Percentiles rank a stretch among this genome's conserved stretches.
phyloP scores from a whole-genome alignment of 1,140 invertebrate genomes.

The Drosophila ogumai region DNA sequence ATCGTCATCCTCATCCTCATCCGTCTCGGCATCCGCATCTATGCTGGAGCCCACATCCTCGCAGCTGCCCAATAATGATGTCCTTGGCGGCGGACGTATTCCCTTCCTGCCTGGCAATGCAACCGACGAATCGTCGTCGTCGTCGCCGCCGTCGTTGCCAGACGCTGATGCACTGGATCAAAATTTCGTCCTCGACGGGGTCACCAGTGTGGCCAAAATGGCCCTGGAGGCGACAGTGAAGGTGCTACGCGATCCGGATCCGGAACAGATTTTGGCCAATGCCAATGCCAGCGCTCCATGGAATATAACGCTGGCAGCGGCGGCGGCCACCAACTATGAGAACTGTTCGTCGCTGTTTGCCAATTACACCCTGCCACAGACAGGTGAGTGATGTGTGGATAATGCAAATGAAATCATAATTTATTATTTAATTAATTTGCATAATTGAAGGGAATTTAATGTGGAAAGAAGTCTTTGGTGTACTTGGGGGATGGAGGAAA shows the following conservation, averaged over 20 bases:
- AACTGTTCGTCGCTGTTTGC: slow-evolving; percentile 75
- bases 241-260: slow-evolving; percentile 10
- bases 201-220: slow-evolving; percentile 41
- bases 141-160: neutral
- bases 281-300: slow-evolving; percentile 27
- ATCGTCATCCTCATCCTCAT: slow-evolving; percentile 10
- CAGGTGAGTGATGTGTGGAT: slow-evolving; percentile 53
- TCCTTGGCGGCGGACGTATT: slow-evolving; percentile 7
- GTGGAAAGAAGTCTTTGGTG: neutral
- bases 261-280: neutral
- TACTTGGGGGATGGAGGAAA: neutral
- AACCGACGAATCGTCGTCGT: neutral
- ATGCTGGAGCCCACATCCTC: slow-evolving; percentile 44
- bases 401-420: neutral
- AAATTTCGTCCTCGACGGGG: slow-evolving; percentile 30
- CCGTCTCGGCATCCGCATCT: slow-evolving; percentile 3
- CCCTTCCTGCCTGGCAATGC: slow-evolving; percentile 23
- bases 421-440: neutral
- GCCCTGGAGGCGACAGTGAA: slow-evolving; percentile 34
- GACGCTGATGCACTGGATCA: slow-evolving; percentile 1
- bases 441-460: neutral
- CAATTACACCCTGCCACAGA: slow-evolving; percentile 77
- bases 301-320: slow-evolving; percentile 52
- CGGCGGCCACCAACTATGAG: slow-evolving; percentile 63
- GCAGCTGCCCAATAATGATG: slow-evolving; percentile 4